phyloP scores from a whole-genome alignment of 2,888 invertebrate genomes.

The Drosophila picticornis region DNA sequence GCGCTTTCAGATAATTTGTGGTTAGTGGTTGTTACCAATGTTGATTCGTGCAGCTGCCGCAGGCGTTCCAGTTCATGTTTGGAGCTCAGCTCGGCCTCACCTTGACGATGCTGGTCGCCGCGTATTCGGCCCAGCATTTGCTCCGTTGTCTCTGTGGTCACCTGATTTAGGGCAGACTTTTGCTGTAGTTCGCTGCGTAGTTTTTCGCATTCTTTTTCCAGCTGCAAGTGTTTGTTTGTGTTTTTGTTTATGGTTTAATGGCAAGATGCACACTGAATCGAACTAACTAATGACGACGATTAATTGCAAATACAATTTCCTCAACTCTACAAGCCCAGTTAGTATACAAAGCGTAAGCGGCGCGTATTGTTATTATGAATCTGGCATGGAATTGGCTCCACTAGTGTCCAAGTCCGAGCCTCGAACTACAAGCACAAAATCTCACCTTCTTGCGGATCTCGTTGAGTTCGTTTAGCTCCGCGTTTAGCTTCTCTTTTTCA shows the following conservation, averaged over 20 bases:
- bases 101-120: slow-evolving; percentile 86
- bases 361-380: background rate
- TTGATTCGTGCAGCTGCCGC: slow-evolving; percentile 71
- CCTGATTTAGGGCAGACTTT: slow-evolving; percentile 67
- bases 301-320: background rate
- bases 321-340: slow-evolving; percentile 6
- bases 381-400: background rate
- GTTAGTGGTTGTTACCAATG: slow-evolving; percentile 68
- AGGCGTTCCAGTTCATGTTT: slow-evolving; percentile 81
- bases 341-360: slow-evolving; percentile 19
- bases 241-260: background rate
- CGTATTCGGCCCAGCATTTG: slow-evolving; percentile 87
- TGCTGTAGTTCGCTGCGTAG: slow-evolving; percentile 82
- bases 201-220: slow-evolving; percentile 86
- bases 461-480: slow-evolving; percentile 86
- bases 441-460: slow-evolving; percentile 77
- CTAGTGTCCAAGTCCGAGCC: background rate
- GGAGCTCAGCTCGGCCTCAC: slow-evolving; percentile 72
- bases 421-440: slow-evolving; percentile 12
- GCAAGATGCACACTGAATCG: background rate
- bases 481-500: slow-evolving; percentile 88
- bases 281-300: slow-evolving; percentile 1
- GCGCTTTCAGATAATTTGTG: background rate
- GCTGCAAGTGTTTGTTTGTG: slow-evolving; percentile 79
- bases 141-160: slow-evolving; percentile 86